Evolutionary conservation across 2,113 vertebrate genomes (phyloP).

Genomic region (Tachysurus fulvidraco): DNA sequence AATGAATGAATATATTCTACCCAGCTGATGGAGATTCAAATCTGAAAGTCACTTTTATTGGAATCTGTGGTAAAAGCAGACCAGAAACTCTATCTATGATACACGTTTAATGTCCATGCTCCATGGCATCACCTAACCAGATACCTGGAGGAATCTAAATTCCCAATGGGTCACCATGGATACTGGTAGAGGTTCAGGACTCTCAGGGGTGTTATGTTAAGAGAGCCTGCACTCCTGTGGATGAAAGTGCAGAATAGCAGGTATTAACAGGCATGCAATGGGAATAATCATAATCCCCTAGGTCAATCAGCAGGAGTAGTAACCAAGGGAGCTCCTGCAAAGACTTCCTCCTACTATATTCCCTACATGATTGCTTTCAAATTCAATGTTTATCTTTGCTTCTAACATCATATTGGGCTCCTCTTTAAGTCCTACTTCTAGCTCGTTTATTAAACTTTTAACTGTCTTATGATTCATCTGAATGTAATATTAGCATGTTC

Average conservation of each 20-base stretch:
- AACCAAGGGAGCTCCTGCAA: slow-evolving; percentile 68
- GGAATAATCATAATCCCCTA: slow-evolving; percentile 62
- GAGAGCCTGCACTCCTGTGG: slow-evolving; percentile 57
- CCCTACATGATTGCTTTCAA: slow-evolving; percentile 30
- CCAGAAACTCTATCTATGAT: background rate
- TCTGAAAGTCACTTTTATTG: background rate
- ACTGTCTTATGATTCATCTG: background rate
- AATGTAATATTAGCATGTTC: background rate
- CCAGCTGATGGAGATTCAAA: background rate
- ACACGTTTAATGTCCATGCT: slow-evolving; percentile 16
- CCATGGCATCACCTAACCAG: slow-evolving; percentile 28
- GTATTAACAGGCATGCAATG: slow-evolving; percentile 63
- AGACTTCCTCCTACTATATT: slow-evolving; percentile 52
- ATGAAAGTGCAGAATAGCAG: slow-evolving; percentile 30
- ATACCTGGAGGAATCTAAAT: slow-evolving; percentile 63
- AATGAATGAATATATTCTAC: background rate
- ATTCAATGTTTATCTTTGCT: slow-evolving; percentile 44
- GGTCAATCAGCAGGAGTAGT: slow-evolving; percentile 69
- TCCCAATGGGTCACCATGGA: slow-evolving; percentile 61
- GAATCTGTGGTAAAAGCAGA: background rate
- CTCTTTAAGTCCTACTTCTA: background rate
- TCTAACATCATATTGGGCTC: background rate
- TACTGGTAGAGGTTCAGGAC: slow-evolving; percentile 52
- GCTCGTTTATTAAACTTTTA: background rate
- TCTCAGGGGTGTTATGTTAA: slow-evolving; percentile 37